Base-by-base conservation (phyloP, 2,888 invertebrate species). In the Marronus borbonicus region DNA sequence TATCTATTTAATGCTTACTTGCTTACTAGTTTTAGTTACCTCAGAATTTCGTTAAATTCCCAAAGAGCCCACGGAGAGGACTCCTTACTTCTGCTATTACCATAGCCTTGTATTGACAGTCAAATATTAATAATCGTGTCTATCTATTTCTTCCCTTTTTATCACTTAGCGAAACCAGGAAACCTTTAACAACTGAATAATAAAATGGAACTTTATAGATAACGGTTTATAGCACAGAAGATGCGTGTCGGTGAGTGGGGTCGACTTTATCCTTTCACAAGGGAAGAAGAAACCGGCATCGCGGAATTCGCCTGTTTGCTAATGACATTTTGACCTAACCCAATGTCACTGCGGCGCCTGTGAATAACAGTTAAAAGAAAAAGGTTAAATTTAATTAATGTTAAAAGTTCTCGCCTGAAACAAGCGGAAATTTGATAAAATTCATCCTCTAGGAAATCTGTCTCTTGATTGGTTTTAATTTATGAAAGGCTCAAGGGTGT, bases 271-370 rank as follows among this genome's bases (percentile, higher is more conserved):
- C 44, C 39, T 14, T 31, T 69, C 52, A 31, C 50, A 31, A 7
- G 50, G 50, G 12, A 69, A 69, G 50, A 52, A 69, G 64, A 31
- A 64, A 12, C 36, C 5, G 28, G 31, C n/a, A 31, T 31, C n/a
- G 5, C 50, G 24, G 52, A n/a, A 10, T 69, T 20, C 50, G 50
- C 52, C 69, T 50, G 49, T 69, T 69, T 52, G 28, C 24, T 69
- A 69, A 69, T 69, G 69, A 69, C 69, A 69, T 69, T 69, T 69
- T 52, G 69, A 69, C 52, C 68, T 69, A 69, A 50, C 69, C 69
- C 52, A 69, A 50, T 69, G 69, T 69, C 69, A 69, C 50, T 69
- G 52, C 50, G 69, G 24, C 52, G 69, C 44, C 69, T 50, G 69
- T 69, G 69, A 69, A 28, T 69, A 69, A 52, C 24, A 69, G 14